Evolutionary conservation across 2,797 vertebrate genomes (phyloP), one percentile per base, ranked within the genome.

Genomic region (Ceyx erithaca): DNA sequence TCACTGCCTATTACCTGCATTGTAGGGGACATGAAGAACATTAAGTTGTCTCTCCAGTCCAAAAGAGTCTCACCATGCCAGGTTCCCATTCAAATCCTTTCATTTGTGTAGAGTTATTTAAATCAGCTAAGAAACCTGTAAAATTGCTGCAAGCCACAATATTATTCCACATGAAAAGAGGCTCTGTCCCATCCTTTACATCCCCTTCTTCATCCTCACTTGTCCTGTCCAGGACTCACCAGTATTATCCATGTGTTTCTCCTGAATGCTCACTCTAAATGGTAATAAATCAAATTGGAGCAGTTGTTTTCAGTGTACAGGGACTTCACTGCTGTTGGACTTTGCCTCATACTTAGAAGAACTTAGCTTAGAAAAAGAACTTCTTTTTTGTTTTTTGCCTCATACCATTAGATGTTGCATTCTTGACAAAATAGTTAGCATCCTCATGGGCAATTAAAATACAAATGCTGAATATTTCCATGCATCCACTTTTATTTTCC

Each of bases 391-490:
- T 37, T 75, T 23, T 62, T 31, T 22, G 9, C 30, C n/a, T 67
- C 18, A 23, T 71, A 12, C 7, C 20, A 43, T 77, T 57, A 45
- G 33, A 85, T 62, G 43, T 21, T 79, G 45, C 25, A 62, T 85
- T 87, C 80, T 85, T 80, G 75, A 83, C 43, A 67, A 83, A 80
- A 58, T 11, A 90, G 45, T 66, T 78, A 67, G 9, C 48, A 67
- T 58, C 85, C 91, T 87, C 73, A 55, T 77, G 62, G 68, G 14
- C 68, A 82, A 90, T 89, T 90, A 93, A 91, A 94, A 86, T 75
- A 93, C 46, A 84, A 94, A 88, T 68, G 26, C 13, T 46, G 61
- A 81, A 40, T 70, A 86, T 91, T 90, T 93, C 68, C 19, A 22
- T 70, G 26, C 57, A 88, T 90, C 64, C 31, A 20, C 41, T 96